These are phyloP conservation scores for Molorchus minor DNA, from an alignment of 2,888 invertebrate species.

Conservation along the genomic window DNA sequence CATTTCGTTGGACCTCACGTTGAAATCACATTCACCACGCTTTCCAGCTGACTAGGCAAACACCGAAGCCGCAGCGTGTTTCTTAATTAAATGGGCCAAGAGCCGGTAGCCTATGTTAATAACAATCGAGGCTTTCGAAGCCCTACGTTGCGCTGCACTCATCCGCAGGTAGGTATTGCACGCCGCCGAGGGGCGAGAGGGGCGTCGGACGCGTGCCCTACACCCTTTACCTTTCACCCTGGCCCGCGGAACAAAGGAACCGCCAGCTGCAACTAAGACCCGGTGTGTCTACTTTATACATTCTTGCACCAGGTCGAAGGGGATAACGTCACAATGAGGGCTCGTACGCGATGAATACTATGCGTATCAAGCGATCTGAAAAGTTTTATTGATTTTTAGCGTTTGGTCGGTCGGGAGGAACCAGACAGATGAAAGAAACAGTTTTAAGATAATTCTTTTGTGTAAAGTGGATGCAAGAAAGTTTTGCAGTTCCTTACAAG, in stretches of 20 bases:
- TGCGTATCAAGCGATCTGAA: slow-evolving; percentile 8
- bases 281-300: slow-evolving; percentile 23
- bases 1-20: slow-evolving; percentile 3
- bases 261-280: slow-evolving; percentile 50
- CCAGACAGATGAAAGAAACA: background rate
- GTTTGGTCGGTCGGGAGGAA: background rate
- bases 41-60: slow-evolving; percentile 33
- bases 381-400: slow-evolving; percentile 18
- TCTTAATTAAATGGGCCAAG: slow-evolving; percentile 32
- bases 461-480: background rate
- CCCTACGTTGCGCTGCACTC: slow-evolving; percentile 16
- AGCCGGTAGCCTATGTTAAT: slow-evolving; percentile 31
- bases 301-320: slow-evolving; percentile 23
- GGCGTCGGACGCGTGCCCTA: slow-evolving; percentile 49
- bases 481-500: background rate
- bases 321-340: slow-evolving; percentile 16
- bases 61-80: slow-evolving; percentile 24
- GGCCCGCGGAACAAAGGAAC: slow-evolving; percentile 49
- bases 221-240: slow-evolving; percentile 56
- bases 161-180: slow-evolving; percentile 30
- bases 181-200: slow-evolving; percentile 27
- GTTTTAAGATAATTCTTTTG: background rate
- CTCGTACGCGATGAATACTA: slow-evolving; percentile 8
- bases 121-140: too few species aligned
- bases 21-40: slow-evolving; percentile 18